Evolutionary conservation across 2,888 invertebrate species (phyloP).

Genomic region (Acheta domesticus): DNA sequence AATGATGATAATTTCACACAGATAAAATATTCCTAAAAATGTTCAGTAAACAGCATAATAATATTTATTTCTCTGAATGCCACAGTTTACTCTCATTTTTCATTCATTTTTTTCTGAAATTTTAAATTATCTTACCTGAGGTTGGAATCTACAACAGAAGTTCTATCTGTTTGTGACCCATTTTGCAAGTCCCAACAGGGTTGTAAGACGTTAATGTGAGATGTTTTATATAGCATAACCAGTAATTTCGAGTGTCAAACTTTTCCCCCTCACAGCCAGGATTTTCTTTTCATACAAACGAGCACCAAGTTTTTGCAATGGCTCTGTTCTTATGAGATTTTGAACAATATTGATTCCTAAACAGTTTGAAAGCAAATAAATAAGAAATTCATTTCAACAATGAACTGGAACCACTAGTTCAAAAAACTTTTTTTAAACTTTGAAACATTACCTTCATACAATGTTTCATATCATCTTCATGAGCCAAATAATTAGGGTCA

Average conservation of each 20-base stretch:
- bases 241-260: conserved; percentile 57
- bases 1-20: too few species aligned
- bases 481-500: conserved; percentile 65
- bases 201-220: conserved; percentile 68
- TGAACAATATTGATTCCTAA: conserved; percentile 58
- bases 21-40: too few species aligned
- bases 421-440: too few species aligned
- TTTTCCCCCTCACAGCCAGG: conserved; percentile 60
- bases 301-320: conserved; percentile 58
- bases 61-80: too few species aligned
- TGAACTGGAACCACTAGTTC: too few species aligned
- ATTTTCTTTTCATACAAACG: conserved; percentile 53
- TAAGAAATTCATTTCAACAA: not conserved
- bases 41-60: too few species aligned
- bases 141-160: conserved; percentile 76
- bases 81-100: too few species aligned
- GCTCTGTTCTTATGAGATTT: conserved; percentile 54
- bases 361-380: conserved; percentile 26
- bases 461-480: conserved; percentile 54
- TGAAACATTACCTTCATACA: conserved; percentile 52
- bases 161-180: conserved; percentile 72
- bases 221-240: conserved; percentile 68
- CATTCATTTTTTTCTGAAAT: too few species aligned
- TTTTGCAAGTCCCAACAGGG: conserved; percentile 73
- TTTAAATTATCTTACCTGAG: conserved; percentile 29